Evolutionary conservation across 2,797 vertebrate genomes (phyloP).

Genomic region (Bufotes viridis): DNA sequence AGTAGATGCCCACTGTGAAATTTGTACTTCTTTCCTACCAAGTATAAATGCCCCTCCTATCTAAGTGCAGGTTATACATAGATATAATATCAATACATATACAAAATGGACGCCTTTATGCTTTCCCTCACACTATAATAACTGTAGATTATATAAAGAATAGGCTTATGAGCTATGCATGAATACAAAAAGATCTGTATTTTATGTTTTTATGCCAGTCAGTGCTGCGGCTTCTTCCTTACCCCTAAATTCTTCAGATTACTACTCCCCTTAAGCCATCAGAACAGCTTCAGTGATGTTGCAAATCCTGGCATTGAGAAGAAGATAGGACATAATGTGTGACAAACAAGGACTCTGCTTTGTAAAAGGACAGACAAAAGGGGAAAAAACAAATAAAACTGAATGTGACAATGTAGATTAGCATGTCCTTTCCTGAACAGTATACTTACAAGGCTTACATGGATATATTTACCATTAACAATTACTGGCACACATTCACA

Average conservation of each 20-base stretch:
- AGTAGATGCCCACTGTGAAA: no score
- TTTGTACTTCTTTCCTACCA: no score
- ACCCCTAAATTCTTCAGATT: constrained; percentile 31
- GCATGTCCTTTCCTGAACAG: not conserved
- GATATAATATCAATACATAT: no score
- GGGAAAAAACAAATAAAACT: not conserved
- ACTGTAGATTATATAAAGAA: not conserved
- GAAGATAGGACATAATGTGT: constrained; percentile 42
- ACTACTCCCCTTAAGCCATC: constrained; percentile 49
- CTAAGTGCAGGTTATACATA: no score
- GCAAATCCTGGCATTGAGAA: constrained; percentile 41
- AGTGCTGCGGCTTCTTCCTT: not conserved
- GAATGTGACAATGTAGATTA: constrained; percentile 28
- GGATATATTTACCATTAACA: not conserved
- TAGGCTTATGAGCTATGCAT: not conserved
- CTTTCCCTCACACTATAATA: not conserved
- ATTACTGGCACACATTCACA: not conserved
- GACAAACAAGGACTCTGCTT: constrained; percentile 54
- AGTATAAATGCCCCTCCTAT: no score
- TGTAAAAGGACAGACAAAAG: constrained; percentile 37
- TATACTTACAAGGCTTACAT: constrained; percentile 16
- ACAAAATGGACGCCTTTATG: not conserved
- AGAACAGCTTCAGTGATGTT: constrained; percentile 41
- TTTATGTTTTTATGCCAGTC: not conserved
- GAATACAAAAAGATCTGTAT: not conserved